Conservation (phyloP, 2,113 vertebrate species). For the Leuciscus idus region DNA sequence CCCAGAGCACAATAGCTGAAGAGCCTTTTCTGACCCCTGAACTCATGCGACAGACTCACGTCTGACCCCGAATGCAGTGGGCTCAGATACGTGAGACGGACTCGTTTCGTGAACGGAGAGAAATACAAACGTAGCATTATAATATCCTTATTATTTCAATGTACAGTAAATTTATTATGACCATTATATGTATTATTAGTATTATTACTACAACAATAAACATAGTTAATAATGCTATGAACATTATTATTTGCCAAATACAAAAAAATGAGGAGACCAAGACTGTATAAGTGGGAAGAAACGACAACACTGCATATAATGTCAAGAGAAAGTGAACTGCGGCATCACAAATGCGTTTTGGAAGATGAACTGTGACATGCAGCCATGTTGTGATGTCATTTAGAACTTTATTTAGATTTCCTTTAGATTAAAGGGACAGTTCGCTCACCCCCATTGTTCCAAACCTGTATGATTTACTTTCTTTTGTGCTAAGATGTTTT, state of each 20-base stretch:
- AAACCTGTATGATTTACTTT: neutral
- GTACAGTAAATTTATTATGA: conserved; percentile 53
- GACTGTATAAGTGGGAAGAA: conserved; percentile 34
- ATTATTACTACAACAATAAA: conserved; percentile 51
- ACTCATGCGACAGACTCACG: neutral
- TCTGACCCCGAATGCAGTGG: conserved; percentile 26
- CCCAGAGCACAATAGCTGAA: conserved; percentile 81
- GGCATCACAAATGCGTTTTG: neutral
- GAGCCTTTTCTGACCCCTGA: conserved; percentile 21
- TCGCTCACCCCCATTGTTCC: neutral
- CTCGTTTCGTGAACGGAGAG: neutral
- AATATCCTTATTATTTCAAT: conserved; percentile 44
- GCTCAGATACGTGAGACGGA: conserved; percentile 24
- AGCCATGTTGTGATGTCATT: conserved; percentile 46
- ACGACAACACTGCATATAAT: conserved; percentile 20
- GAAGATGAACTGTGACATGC: conserved; percentile 38
- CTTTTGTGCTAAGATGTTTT: neutral
- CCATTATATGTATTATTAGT: conserved; percentile 54
- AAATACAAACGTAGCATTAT: conserved; percentile 55
- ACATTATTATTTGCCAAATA: conserved; percentile 59
- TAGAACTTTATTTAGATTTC: conserved; percentile 4
- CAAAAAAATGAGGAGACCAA: conserved; percentile 42
- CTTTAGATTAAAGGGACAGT: neutral
- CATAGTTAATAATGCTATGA: conserved; percentile 52
- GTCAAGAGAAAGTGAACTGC: neutral